Evolutionary conservation across 2,113 vertebrate species (phyloP).

Genomic region (Aptenodytes forsteri): DNA sequence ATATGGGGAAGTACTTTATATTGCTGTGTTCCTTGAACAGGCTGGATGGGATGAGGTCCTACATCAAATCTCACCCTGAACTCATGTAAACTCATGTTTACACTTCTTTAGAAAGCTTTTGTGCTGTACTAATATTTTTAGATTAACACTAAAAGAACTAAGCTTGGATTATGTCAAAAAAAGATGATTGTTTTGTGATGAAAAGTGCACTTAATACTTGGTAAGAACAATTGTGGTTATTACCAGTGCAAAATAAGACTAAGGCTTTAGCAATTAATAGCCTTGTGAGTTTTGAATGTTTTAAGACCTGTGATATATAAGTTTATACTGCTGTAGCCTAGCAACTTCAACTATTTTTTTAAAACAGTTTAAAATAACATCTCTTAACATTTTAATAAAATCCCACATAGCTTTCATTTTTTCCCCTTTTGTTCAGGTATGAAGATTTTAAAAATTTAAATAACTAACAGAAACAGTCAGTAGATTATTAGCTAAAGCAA

Average conservation of each 20-base stretch:
- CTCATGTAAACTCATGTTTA: not conserved
- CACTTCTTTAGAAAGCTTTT: not conserved
- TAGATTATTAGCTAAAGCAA: not conserved
- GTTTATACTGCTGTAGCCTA: constrained; percentile 5
- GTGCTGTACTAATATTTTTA: not conserved
- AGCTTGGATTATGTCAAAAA: not conserved
- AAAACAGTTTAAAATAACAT: not conserved
- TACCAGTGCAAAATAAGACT: not conserved
- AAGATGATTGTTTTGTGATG: not conserved
- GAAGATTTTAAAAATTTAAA: not conserved
- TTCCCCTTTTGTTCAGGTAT: not conserved
- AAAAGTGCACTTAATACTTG: not conserved
- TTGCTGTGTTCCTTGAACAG: not conserved
- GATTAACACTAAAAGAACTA: not conserved
- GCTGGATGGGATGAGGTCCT: not conserved
- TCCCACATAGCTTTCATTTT: not conserved
- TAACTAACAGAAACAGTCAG: not conserved
- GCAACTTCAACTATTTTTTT: not conserved
- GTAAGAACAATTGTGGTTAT: not conserved
- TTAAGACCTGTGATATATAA: not conserved
- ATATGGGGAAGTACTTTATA: not conserved
- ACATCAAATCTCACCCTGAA: not conserved
- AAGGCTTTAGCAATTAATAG: not conserved
- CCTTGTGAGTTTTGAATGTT: not conserved
- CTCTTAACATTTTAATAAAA: not conserved